Evolutionary conservation across 2,888 invertebrate genomes (phyloP).

Genomic region (Euclidia mi): DNA sequence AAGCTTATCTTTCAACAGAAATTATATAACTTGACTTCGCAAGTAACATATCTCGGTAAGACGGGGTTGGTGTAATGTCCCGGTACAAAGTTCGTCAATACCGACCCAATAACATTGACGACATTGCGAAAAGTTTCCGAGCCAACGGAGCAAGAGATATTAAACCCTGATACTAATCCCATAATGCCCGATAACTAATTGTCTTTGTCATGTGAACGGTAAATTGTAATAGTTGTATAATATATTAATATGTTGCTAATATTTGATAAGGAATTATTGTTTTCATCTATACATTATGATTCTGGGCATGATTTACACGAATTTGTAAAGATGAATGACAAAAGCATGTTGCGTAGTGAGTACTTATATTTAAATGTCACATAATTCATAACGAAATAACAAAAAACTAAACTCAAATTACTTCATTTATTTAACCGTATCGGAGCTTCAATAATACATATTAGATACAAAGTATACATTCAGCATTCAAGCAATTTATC

Average conservation of each 20-base stretch:
- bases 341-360: slow-evolving; percentile 13
- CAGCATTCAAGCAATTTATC: no score
- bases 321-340: no score
- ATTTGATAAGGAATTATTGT: no score
- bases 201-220: slow-evolving; percentile 1
- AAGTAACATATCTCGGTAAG: neutral
- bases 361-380: slow-evolving; percentile 3
- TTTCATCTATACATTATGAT: no score
- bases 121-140: slow-evolving; percentile 22
- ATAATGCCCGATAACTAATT: slow-evolving; percentile 20
- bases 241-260: neutral
- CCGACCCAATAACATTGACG: slow-evolving; percentile 8
- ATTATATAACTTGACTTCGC: neutral
- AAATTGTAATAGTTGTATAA: neutral
- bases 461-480: no score
- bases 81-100: slow-evolving; percentile 9
- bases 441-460: no score
- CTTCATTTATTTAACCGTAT: no score
- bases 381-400: no score
- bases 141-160: slow-evolving; percentile 20
- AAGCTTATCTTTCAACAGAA: neutral
- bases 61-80: neutral
- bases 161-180: slow-evolving; percentile 27
- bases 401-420: no score
- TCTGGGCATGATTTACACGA: no score